Base-by-base conservation (phyloP, 2,113 vertebrate species). In the Mobula hypostoma region DNA sequence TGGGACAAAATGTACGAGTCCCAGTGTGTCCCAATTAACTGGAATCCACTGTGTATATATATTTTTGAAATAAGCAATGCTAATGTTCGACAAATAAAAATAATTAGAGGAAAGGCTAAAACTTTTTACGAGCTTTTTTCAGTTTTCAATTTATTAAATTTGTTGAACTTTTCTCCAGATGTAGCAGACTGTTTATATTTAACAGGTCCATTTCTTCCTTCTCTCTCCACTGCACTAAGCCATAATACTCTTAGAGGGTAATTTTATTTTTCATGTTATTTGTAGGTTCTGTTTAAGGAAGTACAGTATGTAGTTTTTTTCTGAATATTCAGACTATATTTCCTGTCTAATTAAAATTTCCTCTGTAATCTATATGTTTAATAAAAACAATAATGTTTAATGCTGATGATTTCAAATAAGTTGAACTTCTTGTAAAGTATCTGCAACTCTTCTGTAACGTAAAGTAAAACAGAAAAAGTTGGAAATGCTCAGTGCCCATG, bases 261-360 rank as follows among this genome's bases (percentile, higher is more conserved):
- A 88, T 74, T 91, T 70, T 93, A 93, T 72, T 74, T 70, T n/a
- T 93, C 21, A 48, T 93, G 58, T 93, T 93, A 87, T 87, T 48
- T 61, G 21, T 24, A 93, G 91, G 91, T 93, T 93, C 91, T 93
- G 91, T 93, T 93, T 68, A 74, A 93, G 70, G 91, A 93, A 93
- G 24, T 74, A 36, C 91, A 56, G 68, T 93, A 68, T 93, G 68
- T 74, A 74, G 91, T 74, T 63, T 74, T 92, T 93, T 74, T 74
- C 36, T 74, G 91, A 72, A 74, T 93, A 72, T 48, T 93, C 68
- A 74, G 91, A 74, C 70, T 93, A 24, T 93, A 93, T 56, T 93
- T 74, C 70, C 68, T 70, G 70, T 93, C 68, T 74, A 93, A 93
- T 93, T 93, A 93, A 74, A 74, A 29, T 24, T 93, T 36, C 91